phyloP scores from a whole-genome alignment of 2,797 vertebrate genomes.

The Glossophaga mutica region DNA sequence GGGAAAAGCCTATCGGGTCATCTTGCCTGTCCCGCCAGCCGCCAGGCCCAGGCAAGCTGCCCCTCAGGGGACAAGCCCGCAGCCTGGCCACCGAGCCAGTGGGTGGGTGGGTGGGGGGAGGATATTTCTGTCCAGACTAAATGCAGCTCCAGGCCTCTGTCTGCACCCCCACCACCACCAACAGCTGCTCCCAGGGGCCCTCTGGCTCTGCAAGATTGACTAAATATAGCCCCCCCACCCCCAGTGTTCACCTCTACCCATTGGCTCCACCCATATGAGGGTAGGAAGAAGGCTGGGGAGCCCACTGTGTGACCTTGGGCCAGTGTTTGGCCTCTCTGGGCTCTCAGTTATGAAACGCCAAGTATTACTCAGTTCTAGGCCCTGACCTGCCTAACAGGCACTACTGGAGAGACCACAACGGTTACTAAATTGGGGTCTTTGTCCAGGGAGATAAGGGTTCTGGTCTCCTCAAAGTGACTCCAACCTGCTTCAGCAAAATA shows the following conservation, averaged over 20 bases:
- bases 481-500: not conserved
- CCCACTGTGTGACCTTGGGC: conserved; percentile 15
- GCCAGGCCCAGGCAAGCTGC: conserved; percentile 76
- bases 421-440: conserved; percentile 11
- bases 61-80: conserved; percentile 70
- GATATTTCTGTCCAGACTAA: conserved; percentile 78
- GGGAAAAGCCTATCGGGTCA: conserved; percentile 78
- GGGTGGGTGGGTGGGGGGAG: conserved; percentile 60
- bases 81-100: conserved; percentile 63
- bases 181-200: conserved; percentile 72
- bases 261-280: not conserved
- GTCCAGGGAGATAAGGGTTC: not conserved
- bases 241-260: conserved; percentile 44
- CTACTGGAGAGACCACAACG: not conserved
- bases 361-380: not conserved
- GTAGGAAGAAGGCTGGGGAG: not conserved
- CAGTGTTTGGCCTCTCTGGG: conserved; percentile 18
- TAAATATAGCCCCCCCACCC: conserved; percentile 66
- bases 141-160: conserved; percentile 68
- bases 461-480: not conserved
- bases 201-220: conserved; percentile 37
- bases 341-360: conserved; percentile 9
- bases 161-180: conserved; percentile 28
- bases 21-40: conserved; percentile 71
- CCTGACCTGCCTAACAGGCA: not conserved